phyloP scores from a whole-genome alignment of 2,888 invertebrate species.

The Exocentrus adspersus region DNA sequence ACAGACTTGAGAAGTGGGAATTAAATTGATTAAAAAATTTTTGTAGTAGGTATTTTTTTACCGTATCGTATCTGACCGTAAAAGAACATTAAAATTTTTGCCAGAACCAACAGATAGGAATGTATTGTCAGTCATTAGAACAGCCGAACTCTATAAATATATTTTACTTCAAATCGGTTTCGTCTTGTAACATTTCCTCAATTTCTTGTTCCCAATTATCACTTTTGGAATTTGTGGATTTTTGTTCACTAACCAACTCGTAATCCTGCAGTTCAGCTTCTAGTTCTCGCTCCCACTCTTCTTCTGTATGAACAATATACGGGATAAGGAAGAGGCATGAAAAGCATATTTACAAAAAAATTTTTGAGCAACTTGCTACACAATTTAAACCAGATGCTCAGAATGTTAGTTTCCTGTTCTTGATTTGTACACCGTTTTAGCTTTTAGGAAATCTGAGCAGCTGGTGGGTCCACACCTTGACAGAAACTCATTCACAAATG shows the following conservation, averaged over 20 bases:
- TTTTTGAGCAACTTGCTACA: constrained; percentile 45
- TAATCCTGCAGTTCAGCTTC: constrained; percentile 95
- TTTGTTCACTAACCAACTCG: constrained; percentile 81
- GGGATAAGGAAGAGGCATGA: constrained; percentile 52
- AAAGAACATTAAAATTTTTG: constrained; percentile 20
- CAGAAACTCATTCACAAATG: constrained; percentile 36
- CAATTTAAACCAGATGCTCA: constrained; percentile 53
- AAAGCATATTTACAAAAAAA: constrained; percentile 42
- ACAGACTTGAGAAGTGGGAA: too few species aligned
- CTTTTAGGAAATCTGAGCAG: constrained; percentile 48
- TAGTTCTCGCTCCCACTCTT: constrained; percentile 96
- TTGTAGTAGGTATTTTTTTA: too few species aligned
- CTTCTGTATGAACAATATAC: constrained; percentile 64
- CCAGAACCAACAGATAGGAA: constrained; percentile 4
- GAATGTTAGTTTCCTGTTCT: constrained; percentile 56
- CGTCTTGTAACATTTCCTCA: constrained; percentile 61
- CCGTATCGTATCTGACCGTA: too few species aligned
- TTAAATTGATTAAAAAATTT: too few species aligned
- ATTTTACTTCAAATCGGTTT: constrained; percentile 59
- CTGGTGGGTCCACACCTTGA: constrained; percentile 54
- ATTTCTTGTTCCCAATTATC: constrained; percentile 63
- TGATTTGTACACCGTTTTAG: constrained; percentile 35
- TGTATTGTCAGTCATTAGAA: constrained; percentile 35
- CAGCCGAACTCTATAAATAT: constrained; percentile 23
- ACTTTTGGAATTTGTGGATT: constrained; percentile 63